Evolutionary conservation across 2,797 vertebrate species (phyloP).

Genomic region (Xenops minutus): DNA sequence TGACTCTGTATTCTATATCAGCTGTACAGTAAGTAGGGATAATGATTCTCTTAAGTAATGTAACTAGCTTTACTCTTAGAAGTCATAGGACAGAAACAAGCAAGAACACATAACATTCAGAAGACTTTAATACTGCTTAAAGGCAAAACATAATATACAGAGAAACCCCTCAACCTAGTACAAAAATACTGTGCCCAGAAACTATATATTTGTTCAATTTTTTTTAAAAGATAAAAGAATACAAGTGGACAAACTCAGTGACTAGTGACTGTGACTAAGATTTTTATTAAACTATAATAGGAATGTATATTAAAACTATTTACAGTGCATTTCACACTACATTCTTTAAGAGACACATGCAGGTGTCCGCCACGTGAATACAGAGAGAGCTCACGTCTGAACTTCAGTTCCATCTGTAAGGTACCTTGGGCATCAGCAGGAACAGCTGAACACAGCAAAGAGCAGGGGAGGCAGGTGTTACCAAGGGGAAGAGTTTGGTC

Average conservation of each 20-base stretch:
- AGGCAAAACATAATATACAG: constrained; percentile 70
- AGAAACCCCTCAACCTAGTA: constrained; percentile 68
- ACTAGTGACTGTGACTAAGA: constrained; percentile 49
- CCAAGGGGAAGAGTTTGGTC: background rate
- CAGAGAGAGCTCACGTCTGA: constrained; percentile 26
- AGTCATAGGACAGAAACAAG: background rate
- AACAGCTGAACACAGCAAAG: background rate
- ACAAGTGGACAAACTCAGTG: constrained; percentile 70
- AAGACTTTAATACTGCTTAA: constrained; percentile 72
- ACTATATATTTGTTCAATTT: constrained; percentile 82
- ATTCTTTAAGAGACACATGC: constrained; percentile 54
- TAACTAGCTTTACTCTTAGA: background rate
- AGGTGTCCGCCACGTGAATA: background rate
- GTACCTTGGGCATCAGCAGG: constrained; percentile 3
- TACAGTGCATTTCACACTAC: constrained; percentile 70
- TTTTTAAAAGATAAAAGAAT: constrained; percentile 75
- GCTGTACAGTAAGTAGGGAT: constrained; percentile 64
- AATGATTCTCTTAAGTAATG: background rate
- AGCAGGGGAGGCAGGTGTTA: background rate
- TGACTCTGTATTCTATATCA: background rate
- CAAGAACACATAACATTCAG: constrained; percentile 62
- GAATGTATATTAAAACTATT: constrained; percentile 71
- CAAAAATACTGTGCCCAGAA: constrained; percentile 85
- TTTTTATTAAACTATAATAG: constrained; percentile 65
- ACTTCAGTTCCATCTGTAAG: constrained; percentile 1